Evolutionary conservation across 2,888 invertebrate species (phyloP), one percentile per base, ranked within the genome.

Genomic region (Listrodromus nycthemerus): DNA sequence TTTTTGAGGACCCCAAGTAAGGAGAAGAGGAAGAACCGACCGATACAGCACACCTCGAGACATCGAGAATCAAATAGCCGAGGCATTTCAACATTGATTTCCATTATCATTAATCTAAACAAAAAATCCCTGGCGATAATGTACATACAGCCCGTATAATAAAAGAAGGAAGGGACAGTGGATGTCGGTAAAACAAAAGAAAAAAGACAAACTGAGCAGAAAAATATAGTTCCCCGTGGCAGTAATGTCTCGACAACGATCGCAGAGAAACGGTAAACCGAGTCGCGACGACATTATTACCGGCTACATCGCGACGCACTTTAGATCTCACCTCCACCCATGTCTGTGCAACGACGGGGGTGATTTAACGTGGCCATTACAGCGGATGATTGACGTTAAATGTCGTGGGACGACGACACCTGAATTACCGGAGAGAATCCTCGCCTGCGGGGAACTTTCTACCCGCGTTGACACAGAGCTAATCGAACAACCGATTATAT

Each of bases 341-440:
- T 33, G n/a, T n/a, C 58, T n/a, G 45, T 65, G 48, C 48, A 65
- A 80, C 69, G 58, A 5, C 24, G 37, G 16, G 48, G 24, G 27
- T 13, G 69, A 61, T 80, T 76, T 70, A 37, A 45, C 48, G 48
- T 33, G 24, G 24, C 2, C 65, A 21, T 19, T 37, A 78, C 16
- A 41, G 27, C 24, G 71, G n/a, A 61, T 77, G 71, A 83, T 83
- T 83, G 83, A 73, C 80, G 76, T 77, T 73, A 77, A 80, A 73
- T 71, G 61, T 80, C 83, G 63, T 67, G 71, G 77, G 80, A 76
- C 63, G 73, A 73, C 33, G 69, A 66, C 80, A 77, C 76, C 75
- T 76, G 66, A 67, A 52, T 52, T 48, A 33, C 3, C 48, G 27
- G 4, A 21, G 27, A 37, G 41, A 58, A 71, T 37, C 48, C 45